Percentiles rank a stretch among this genome's conserved stretches.
These are phyloP conservation scores for Heliopora coerulea DNA, from an alignment of 92 coral and sea anemone species.

Conservation along the genomic window DNA sequence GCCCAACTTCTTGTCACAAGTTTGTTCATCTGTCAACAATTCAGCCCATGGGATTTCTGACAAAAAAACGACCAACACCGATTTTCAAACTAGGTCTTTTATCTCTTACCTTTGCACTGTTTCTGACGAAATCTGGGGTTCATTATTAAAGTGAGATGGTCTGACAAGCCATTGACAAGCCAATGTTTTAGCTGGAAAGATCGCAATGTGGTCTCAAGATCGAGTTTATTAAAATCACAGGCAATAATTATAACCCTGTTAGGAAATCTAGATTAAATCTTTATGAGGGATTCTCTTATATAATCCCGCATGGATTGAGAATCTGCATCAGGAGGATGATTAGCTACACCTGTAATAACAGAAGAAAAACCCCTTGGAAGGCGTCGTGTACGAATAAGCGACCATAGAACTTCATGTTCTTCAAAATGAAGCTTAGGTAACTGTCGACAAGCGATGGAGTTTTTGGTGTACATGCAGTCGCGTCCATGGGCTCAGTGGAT, in stretches of 20 bases:
- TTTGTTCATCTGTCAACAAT: constrained; percentile 43
- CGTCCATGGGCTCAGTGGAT: background rate
- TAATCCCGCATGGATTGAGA: no score
- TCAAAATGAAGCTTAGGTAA: constrained; percentile 38
- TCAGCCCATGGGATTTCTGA: constrained; percentile 12
- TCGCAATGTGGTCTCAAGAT: constrained; percentile 42
- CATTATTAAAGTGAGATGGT: no score
- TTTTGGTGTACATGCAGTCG: background rate
- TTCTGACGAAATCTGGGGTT: no score
- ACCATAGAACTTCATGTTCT: constrained; percentile 54
- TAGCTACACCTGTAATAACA: background rate
- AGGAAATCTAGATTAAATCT: constrained; percentile 44
- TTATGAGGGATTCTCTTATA: constrained; percentile 11
- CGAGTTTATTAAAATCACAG: constrained; percentile 51
- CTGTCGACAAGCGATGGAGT: constrained; percentile 45
- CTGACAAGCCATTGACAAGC: no score
- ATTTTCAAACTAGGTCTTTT: constrained; percentile 57
- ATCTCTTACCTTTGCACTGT: constrained; percentile 61
- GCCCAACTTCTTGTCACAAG: constrained; percentile 56
- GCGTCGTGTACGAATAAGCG: constrained; percentile 40
- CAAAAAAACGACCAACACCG: constrained; percentile 57
- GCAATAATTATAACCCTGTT: constrained; percentile 47
- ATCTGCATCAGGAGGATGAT: no score
- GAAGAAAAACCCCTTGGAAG: constrained; percentile 49
- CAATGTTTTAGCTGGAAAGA: constrained; percentile 50